Base-by-base conservation (phyloP, 2,888 invertebrate species). In the Tetramorium bicarinatum region DNA sequence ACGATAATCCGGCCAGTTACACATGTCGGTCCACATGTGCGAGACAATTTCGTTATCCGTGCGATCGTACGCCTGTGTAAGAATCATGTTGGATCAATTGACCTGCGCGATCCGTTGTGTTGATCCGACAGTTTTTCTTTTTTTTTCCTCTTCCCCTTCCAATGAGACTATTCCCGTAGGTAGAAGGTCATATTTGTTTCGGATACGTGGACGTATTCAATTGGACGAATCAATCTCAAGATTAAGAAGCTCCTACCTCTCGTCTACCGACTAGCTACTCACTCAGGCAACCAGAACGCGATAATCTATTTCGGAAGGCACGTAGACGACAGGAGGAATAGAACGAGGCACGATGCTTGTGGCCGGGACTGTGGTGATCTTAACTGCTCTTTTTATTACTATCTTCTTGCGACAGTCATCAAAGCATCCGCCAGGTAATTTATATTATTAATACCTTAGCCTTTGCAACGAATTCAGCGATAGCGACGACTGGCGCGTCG, bases 351-450 rank as follows among this genome's bases (percentile, higher is more conserved):
- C 34, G 9, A 67, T 67, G 67, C 15, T 41, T 15, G 13, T 72
- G 49, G 1, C 34, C 9, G 11, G 84, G 15, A 13, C 11, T 4
- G 3, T 77, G n/a, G 13, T 52, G 8, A 66, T 75, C 9, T n/a
- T 85, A n/a, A 21, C 64, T 25, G n/a, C 88, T 54, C 0, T 84
- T 29, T 13, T 82, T 2, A 8, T 80, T 13, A 47, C 2, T 2
- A 0, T 54, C 15, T 0, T 3, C 2, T 9, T 38, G 1, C 38
- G 8, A 44, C 29, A 15, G 11, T 15, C 3, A 29, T 21, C 41
- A 7, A 64, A 77, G 0, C 3, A 9, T 15, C 87, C 87, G 6
- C 89, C 89, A 90, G 89, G 89, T 90, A 90, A 90, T 15, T n/a
- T 21, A 56, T 18, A 29, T 76, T 56, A 59, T 44, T 74, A 29